Evolutionary conservation across 2,797 vertebrate genomes (phyloP).

Genomic region (Cuculus canorus): DNA sequence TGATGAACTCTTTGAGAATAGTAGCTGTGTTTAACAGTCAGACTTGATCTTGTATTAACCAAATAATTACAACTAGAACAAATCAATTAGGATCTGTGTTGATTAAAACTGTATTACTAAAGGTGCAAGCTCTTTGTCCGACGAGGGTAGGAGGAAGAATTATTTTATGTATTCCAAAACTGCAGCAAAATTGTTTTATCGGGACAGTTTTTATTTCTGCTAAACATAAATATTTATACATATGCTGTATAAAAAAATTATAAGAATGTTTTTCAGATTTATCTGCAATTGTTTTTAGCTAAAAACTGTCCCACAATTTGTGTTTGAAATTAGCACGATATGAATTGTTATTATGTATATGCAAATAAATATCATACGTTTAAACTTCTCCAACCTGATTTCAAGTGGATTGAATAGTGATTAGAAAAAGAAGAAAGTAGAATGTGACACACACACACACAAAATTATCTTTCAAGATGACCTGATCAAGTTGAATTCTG

Average conservation of each 20-base stretch:
- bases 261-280: not conserved
- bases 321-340: not conserved
- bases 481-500: not conserved
- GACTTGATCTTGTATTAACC: not conserved
- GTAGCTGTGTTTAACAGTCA: not conserved
- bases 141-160: not conserved
- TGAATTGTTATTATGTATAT: not conserved
- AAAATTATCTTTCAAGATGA: not conserved
- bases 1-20: not conserved
- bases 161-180: not conserved
- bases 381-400: not conserved
- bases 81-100: not conserved
- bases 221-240: not conserved
- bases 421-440: not conserved
- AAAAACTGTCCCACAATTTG: not conserved
- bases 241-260: not conserved
- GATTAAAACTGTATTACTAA: not conserved
- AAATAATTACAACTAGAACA: not conserved
- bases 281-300: not conserved
- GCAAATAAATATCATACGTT: not conserved
- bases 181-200: not conserved
- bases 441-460: not conserved
- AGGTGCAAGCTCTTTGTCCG: not conserved
- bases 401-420: not conserved
- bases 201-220: not conserved